Conservation (phyloP, 2,797 vertebrate species). For the Echiichthys vipera region DNA sequence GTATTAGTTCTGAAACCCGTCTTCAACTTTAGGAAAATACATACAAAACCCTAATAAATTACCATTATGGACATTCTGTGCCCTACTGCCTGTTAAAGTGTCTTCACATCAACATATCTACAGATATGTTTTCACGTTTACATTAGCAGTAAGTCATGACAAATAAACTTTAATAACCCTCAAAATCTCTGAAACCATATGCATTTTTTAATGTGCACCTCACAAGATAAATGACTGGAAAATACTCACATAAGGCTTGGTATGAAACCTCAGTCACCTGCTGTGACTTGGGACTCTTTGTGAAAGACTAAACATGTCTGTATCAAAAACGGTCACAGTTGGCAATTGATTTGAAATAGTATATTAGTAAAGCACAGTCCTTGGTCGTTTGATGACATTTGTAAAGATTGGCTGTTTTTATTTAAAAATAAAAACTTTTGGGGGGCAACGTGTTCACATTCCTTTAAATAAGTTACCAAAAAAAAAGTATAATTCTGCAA, state of each 20-base stretch:
- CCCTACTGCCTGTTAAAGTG: slow-evolving; percentile 28
- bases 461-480: background rate
- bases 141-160: slow-evolving; percentile 46
- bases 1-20: background rate
- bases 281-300: no score
- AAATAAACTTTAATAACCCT: slow-evolving; percentile 60
- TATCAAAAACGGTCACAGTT: background rate
- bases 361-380: background rate
- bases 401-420: background rate
- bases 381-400: background rate
- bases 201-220: background rate
- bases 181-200: background rate
- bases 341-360: no score
- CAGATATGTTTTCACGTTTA: slow-evolving; percentile 57
- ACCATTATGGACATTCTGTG: slow-evolving; percentile 7
- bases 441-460: background rate
- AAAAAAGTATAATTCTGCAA: background rate
- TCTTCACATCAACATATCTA: slow-evolving; percentile 47
- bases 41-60: background rate
- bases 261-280: no score
- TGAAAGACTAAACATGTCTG: no score
- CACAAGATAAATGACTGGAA: background rate
- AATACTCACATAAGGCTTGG: background rate
- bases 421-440: background rate
- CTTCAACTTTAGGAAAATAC: background rate